phyloP scores from a whole-genome alignment of 2,888 invertebrate species.

The Xanthostigma xanthostigma region DNA sequence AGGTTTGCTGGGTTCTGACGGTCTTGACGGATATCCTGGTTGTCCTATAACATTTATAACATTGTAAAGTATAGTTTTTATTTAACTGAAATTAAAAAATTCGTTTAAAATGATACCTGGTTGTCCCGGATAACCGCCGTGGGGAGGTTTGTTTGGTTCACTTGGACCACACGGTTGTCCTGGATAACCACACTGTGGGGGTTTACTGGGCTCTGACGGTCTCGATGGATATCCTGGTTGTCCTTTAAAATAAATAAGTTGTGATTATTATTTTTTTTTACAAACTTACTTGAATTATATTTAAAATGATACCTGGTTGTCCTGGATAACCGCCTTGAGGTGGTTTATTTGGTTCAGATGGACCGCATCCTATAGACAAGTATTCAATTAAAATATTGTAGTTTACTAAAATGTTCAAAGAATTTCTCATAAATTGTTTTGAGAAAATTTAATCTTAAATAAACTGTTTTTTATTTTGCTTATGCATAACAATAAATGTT shows the following conservation, averaged over 20 bases:
- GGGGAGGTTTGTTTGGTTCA: slow-evolving; percentile 15
- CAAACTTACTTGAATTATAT: no score
- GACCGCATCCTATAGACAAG: not conserved
- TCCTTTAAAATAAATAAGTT: no score
- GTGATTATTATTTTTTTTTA: no score
- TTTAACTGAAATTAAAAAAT: not conserved
- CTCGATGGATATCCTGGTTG: slow-evolving; percentile 26
- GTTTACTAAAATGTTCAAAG: no score
- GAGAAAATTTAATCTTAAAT: no score
- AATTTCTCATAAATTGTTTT: no score
- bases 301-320: slow-evolving; percentile 1
- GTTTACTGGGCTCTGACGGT: slow-evolving; percentile 14
- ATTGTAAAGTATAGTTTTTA: not conserved
- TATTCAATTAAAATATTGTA: no score
- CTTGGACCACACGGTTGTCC: slow-evolving; percentile 14
- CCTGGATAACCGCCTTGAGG: slow-evolving; percentile 1
- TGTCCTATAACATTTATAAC: slow-evolving; percentile 3
- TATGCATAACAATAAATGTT: no score
- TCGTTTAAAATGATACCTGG: slow-evolving; percentile 14
- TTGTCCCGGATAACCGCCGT: slow-evolving; percentile 10
- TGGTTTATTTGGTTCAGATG: not conserved
- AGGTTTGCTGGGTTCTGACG: slow-evolving; percentile 11
- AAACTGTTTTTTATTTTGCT: no score
- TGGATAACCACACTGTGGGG: slow-evolving; percentile 7
- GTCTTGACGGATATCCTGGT: slow-evolving; percentile 11